Evolutionary conservation across 2,888 invertebrate genomes (phyloP).

Genomic region (Drosophila mimetica): DNA sequence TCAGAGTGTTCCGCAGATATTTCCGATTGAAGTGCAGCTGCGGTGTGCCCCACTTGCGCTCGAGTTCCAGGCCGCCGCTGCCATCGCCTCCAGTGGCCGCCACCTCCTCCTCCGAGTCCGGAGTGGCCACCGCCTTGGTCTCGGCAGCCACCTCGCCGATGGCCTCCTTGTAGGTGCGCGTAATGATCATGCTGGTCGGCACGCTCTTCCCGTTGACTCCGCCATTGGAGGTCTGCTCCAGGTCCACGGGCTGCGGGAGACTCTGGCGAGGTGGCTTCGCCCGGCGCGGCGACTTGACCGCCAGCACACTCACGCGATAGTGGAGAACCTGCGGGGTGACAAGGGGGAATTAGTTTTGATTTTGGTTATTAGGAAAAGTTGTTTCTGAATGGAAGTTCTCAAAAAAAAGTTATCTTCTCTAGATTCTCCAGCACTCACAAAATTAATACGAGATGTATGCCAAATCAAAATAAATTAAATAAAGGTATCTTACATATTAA

Average conservation of each 20-base stretch:
- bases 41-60: constrained; percentile 83
- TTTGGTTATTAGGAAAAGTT: background rate
- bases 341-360: background rate
- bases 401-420: no score
- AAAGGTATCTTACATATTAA: no score
- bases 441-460: no score
- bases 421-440: no score
- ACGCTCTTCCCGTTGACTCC: constrained; percentile 82
- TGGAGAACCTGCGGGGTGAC: constrained; percentile 69
- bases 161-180: constrained; percentile 69
- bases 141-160: constrained; percentile 40
- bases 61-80: constrained; percentile 47
- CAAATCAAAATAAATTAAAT: no score
- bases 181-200: constrained; percentile 79
- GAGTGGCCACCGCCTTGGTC: constrained; percentile 19
- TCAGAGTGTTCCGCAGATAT: constrained; percentile 71
- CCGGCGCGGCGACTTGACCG: constrained; percentile 77
- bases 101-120: constrained; percentile 66
- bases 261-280: constrained; percentile 58
- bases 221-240: constrained; percentile 73
- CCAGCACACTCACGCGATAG: constrained; percentile 79
- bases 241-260: constrained; percentile 68
- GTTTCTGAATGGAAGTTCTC: no score
- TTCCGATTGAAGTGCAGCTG: constrained; percentile 83
- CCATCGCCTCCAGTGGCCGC: background rate